Conservation (phyloP, 2,888 invertebrate species). For the Myopa testacea region DNA sequence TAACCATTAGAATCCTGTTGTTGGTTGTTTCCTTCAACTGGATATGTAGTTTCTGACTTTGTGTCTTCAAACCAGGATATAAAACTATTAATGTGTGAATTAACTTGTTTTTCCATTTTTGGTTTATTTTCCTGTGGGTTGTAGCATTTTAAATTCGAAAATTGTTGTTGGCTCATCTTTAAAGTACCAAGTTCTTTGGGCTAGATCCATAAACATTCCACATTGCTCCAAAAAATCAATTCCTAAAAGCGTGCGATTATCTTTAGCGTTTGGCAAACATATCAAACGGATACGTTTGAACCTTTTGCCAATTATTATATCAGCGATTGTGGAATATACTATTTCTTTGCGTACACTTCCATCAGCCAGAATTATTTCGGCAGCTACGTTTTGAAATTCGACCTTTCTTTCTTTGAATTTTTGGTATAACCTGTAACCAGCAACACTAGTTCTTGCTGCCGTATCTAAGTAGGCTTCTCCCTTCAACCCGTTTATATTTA, state of each 20-base stretch:
- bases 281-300: slow-evolving; percentile 43
- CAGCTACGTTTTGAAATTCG: slow-evolving; percentile 37
- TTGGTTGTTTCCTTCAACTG: too few relatives aligned
- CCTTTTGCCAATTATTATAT: slow-evolving; percentile 40
- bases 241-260: slow-evolving; percentile 34
- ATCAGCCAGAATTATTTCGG: slow-evolving; percentile 45
- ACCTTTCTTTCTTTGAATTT: slow-evolving; percentile 38
- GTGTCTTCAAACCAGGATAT: too few relatives aligned
- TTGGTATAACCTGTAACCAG: slow-evolving; percentile 40
- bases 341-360: slow-evolving; percentile 35
- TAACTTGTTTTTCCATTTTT: too few relatives aligned
- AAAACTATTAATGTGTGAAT: too few relatives aligned
- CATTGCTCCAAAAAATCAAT: slow-evolving; percentile 38
- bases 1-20: too few relatives aligned
- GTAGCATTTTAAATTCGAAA: slow-evolving; percentile 32
- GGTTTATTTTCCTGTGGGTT: neutral
- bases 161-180: slow-evolving; percentile 43
- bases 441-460: slow-evolving; percentile 44
- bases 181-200: slow-evolving; percentile 42
- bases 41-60: too few relatives aligned
- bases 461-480: slow-evolving; percentile 38
- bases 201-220: slow-evolving; percentile 38
- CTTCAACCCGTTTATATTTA: neutral
- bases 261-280: slow-evolving; percentile 37
- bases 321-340: slow-evolving; percentile 37